A percentile compares a stretch with the other conserved stretches of the same genome.
These are phyloP conservation scores for Psittacara wagleri DNA, from an alignment of 2,113 vertebrate species.

Conservation along the genomic window DNA sequence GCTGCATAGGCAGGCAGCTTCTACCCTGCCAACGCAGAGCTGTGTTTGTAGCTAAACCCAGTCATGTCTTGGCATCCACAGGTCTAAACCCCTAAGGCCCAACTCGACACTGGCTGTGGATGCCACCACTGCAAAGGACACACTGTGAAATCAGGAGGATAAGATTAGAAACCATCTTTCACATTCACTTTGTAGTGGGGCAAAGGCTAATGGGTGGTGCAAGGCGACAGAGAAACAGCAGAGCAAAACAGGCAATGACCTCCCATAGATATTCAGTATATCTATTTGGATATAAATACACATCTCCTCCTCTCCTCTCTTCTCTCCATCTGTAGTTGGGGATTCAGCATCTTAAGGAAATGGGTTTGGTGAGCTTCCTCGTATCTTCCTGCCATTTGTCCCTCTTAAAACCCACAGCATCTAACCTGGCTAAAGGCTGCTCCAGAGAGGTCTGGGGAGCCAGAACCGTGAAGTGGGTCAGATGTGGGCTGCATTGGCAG, in stretches of 20 bases:
- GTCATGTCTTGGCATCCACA: background rate
- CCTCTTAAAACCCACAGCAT: background rate
- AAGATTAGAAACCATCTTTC: background rate
- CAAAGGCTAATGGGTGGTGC: background rate
- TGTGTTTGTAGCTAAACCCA: fast-evolving
- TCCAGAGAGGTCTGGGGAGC: background rate
- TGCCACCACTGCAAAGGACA: background rate
- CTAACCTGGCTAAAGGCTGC: background rate
- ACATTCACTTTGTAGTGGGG: too few relatives aligned
- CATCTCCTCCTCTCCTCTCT: too few relatives aligned
- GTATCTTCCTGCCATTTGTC: background rate
- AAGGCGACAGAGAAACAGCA: background rate
- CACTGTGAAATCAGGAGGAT: background rate
- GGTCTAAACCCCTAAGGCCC: background rate
- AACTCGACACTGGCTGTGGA: background rate
- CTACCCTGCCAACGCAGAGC: background rate
- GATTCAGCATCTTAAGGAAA: background rate
- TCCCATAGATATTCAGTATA: background rate
- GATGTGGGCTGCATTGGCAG: background rate
- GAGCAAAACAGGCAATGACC: background rate
- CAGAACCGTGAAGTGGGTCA: background rate
- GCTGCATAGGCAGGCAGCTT: background rate
- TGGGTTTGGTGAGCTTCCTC: background rate
- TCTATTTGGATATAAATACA: background rate
- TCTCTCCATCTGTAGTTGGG: background rate